Percentiles rank a stretch among this genome's conserved stretches.
Evolutionary conservation across 23 tunicate genomes (phyloP).

Genomic region (Trididemnum nubilum): DNA sequence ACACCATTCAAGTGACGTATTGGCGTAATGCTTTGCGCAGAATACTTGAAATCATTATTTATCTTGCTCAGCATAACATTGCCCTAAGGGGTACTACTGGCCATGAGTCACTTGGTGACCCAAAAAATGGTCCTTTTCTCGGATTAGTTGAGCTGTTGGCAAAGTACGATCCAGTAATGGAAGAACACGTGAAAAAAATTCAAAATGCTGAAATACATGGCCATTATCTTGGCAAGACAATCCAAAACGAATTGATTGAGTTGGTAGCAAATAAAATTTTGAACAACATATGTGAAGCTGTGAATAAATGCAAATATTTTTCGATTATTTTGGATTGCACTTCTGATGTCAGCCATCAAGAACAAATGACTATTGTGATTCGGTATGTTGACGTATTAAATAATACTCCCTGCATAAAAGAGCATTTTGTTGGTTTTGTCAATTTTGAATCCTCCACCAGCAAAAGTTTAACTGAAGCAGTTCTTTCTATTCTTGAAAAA

Average conservation of each 20-base stretch:
- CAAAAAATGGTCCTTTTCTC: background rate
- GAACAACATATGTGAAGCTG: background rate
- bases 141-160: background rate
- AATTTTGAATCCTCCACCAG: background rate
- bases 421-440: background rate
- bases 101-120: background rate
- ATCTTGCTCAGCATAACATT: background rate
- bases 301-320: background rate
- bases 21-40: background rate
- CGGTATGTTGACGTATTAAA: background rate
- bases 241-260: conserved; percentile 3
- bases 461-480: background rate
- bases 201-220: background rate
- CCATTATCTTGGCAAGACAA: background rate
- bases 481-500: background rate
- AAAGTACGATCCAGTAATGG: background rate
- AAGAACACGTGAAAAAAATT: background rate
- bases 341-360: background rate
- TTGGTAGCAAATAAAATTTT: background rate
- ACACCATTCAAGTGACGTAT: background rate
- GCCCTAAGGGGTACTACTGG: background rate
- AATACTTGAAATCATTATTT: background rate
- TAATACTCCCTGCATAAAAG: background rate
- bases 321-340: conserved; percentile 3
- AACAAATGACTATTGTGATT: conserved; percentile 5